Base-by-base conservation (phyloP, 2,797 vertebrate genomes). In the Channa striata region DNA sequence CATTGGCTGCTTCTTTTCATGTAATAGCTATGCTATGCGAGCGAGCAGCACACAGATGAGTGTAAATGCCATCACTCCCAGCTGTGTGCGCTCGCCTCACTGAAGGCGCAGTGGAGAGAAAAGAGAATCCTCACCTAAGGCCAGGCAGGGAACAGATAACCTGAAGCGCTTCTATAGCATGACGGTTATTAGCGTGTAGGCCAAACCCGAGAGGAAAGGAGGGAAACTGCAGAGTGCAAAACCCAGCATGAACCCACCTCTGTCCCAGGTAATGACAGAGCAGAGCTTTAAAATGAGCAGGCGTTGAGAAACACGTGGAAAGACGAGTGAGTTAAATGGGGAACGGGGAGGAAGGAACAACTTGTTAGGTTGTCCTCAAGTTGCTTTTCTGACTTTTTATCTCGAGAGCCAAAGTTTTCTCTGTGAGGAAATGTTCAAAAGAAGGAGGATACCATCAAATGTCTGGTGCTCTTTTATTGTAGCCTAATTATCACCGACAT, bases 231-330 rank as follows among this genome's bases (percentile, higher is more conserved):
- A 88, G 72, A 83, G 74, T 40, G 51, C 68, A 57, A 74, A 76
- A 61, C 6, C 53, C 72, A 72, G 78, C 50, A 11, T 50, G 48
- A 80, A 73, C 72, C 78, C 71, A 83, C 85, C 85, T 85, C 82
- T 34, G 47, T 80, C 61, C 56, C 89, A 89, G 87, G 85, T 92
- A 94, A 92, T 90, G 81, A 91, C 74, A 93, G 86, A 85, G 84
- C 74, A 70, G 36, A 30, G 76, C 13, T 64, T 30, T 62, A n/a
- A 90, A 91, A 92, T 91, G 78, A 92, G 72, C 77, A 84, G 89
- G 84, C 70, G 63, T 19, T 56, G 30, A 37, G 72, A 70, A 83
- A 74, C 52, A 67, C 60, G 79, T 72, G 69, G 83, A 91, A 81
- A 88, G 89, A 90, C 59, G 54, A 86, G 84, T 11, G 20, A 74